A percentile compares a stretch with the other conserved stretches of the same genome.
Conservation (phyloP, 64 coral and sea anemone genomes). For the Orbicella faveolata region DNA sequence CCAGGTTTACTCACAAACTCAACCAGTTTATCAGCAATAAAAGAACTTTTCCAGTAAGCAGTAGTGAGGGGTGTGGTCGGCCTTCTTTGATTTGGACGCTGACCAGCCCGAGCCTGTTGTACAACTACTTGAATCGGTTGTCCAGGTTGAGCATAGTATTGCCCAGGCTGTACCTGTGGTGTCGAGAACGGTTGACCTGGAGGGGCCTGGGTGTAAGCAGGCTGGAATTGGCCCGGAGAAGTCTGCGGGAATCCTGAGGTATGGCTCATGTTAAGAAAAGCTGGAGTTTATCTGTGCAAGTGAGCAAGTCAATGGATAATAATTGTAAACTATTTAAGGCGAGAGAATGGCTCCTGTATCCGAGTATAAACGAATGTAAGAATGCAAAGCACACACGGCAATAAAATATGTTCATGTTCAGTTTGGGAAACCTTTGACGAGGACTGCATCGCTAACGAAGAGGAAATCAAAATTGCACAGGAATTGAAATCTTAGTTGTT, state of each 20-base stretch:
- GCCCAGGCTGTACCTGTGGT: not conserved
- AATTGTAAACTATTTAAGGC: not conserved
- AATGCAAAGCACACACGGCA: no score
- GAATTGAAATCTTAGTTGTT: no score
- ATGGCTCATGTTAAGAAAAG: not conserved
- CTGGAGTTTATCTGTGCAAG: not conserved
- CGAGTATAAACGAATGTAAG: no score
- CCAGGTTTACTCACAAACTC: conserved; percentile 6
- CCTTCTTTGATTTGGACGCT: not conserved
- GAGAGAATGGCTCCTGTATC: no score
- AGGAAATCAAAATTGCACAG: no score
- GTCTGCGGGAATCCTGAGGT: not conserved
- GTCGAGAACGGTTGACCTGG: not conserved
- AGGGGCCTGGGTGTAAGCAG: not conserved
- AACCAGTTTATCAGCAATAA: not conserved
- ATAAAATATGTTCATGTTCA: no score
- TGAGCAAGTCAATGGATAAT: not conserved
- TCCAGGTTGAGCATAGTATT: not conserved
- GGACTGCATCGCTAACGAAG: no score
- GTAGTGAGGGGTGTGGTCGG: not conserved
- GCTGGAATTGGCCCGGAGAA: not conserved
- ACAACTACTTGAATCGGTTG: not conserved
- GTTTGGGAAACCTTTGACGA: no score
- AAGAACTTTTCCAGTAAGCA: conserved; percentile 1
- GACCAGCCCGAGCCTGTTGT: not conserved